Conservation (phyloP, 2,113 vertebrate genomes). For the Choloepus hoffmanni region DNA sequence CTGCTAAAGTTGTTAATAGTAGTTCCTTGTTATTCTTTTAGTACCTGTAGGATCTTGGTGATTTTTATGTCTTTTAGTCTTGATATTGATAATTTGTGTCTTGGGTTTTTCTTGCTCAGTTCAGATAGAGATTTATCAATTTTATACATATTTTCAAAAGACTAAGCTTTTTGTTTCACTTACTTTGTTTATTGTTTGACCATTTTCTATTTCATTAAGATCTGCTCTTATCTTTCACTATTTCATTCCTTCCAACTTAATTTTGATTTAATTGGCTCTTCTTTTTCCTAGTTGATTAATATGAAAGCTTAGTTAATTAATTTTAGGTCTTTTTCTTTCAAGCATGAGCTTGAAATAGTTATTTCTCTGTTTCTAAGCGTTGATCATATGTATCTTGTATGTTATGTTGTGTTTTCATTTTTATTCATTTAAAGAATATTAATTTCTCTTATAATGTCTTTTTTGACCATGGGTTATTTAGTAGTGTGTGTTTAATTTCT, state of each 20-base stretch:
- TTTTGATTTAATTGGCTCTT: neutral
- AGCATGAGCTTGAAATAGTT: neutral
- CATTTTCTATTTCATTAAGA: neutral
- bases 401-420: neutral
- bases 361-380: neutral
- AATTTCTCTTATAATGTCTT: neutral
- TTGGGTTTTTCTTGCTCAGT: neutral
- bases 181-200: neutral
- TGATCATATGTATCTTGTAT: neutral
- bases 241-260: neutral
- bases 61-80: neutral
- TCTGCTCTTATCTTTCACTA: neutral
- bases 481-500: neutral
- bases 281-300: neutral
- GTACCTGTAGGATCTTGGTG: neutral
- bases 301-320: neutral
- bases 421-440: constrained; percentile 7
- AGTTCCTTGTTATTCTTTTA: neutral
- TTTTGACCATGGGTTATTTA: neutral
- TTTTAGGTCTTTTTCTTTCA: neutral
- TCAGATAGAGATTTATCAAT: neutral
- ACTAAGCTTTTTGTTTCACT: neutral
- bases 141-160: neutral
- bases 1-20: neutral
- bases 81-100: neutral